Base-by-base conservation (phyloP, 2,797 vertebrate genomes). In the Trachurus trachurus region DNA sequence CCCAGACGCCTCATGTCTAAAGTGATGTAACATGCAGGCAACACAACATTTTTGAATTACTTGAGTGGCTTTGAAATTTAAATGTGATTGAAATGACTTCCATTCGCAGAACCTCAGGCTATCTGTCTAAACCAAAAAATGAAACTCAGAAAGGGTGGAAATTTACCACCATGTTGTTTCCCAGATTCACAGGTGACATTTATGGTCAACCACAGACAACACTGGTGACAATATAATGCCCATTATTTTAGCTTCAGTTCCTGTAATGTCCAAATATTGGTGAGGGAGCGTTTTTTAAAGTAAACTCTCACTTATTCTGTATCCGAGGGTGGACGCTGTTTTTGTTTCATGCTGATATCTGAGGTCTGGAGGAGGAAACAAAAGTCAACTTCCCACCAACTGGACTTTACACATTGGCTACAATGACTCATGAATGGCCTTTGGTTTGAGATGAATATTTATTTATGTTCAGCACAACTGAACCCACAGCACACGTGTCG, bases 361-460 rank as follows among this genome's bases (percentile, higher is more conserved):
- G 15, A 61, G 40, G 21, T 45, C 29, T 42, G 21, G 7, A n/a
- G 0, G 50, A 21, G 10, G 57, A 70, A 56, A 22, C n/a, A 56
- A 31, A 12, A 68, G 56, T 58, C 19, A 49, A 45, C n/a, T 40
- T 74, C 66, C 52, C 42, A 78, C 44, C 21, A 12, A 63, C 42
- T 85, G 71, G 76, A 82, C 66, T 76, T 80, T 12, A 76, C 75
- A 59, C 47, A n/a, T 81, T 66, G 62, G 13, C 26, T 39, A 8
- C 29, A 7, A 2, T 80, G 76, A 87, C 64, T 81, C 78, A 83
- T 68, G 22, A 9, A 45, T 68, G 66, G n/a, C 72, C 67, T 83
- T 80, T 64, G 52, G 66, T 83, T 56, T 40, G 42, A 70, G 45
- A 42, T 45, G 17, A 74, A 59, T 69, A 61, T 71, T 56, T 34